Conservation (phyloP, 2,797 vertebrate species). For the Parotocinclus haroldoi region DNA sequence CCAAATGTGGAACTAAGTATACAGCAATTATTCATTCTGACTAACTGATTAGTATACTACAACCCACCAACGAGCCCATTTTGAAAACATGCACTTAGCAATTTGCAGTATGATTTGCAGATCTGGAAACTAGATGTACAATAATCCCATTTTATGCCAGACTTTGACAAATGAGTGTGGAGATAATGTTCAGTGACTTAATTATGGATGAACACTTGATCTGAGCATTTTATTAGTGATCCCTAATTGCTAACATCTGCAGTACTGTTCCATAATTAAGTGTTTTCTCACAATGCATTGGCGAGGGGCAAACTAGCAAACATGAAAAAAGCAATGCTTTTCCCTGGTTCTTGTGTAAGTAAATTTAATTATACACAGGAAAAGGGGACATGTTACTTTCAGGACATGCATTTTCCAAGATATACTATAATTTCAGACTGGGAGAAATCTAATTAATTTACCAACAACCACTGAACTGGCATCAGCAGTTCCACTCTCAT, state of each 20-base stretch:
- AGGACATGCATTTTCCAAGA: constrained; percentile 60
- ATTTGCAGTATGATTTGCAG: too few relatives aligned
- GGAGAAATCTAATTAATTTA: constrained; percentile 73
- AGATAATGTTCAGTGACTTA: constrained; percentile 16
- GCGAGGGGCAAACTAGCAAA: constrained; percentile 5
- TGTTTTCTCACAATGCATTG: constrained; percentile 30
- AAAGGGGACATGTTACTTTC: constrained; percentile 50
- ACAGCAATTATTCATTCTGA: too few relatives aligned
- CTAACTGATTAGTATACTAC: too few relatives aligned
- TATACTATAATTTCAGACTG: constrained; percentile 62
- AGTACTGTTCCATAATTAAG: constrained; percentile 29
- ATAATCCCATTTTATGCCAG: not conserved
- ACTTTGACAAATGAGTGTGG: constrained; percentile 16
- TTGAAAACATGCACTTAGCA: too few relatives aligned
- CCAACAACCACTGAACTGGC: constrained; percentile 58
- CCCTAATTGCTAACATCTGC: constrained; percentile 35
- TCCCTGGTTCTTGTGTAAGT: constrained; percentile 46
- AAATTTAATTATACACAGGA: constrained; percentile 62
- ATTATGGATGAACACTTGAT: constrained; percentile 20
- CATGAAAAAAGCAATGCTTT: constrained; percentile 31
- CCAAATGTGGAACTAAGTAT: too few relatives aligned
- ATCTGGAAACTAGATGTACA: not conserved
- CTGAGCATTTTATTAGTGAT: constrained; percentile 32
- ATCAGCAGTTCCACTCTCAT: constrained; percentile 59
- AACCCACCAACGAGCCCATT: too few relatives aligned